Evolutionary conservation across 2,888 invertebrate genomes (phyloP), one percentile per base, ranked within the genome.

Genomic region (Beris chalybata): DNA sequence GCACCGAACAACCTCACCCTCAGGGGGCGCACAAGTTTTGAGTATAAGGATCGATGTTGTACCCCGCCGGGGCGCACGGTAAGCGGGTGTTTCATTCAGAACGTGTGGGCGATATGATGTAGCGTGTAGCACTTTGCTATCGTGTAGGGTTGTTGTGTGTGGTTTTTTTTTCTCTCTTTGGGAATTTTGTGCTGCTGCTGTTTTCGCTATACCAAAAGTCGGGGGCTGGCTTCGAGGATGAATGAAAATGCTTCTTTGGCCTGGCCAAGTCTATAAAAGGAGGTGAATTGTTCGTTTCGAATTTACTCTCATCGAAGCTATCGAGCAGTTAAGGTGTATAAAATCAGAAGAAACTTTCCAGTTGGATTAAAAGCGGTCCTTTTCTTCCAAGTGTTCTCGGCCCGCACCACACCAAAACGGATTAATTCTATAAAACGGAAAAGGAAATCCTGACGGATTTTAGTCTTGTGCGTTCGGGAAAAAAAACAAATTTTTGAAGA

Each of bases 181-280:
- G 22, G 22, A 22, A 22, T 22, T 22, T 22, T 22, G 22, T 22
- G 22, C 22, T 22, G 57, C 13, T 22, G 22, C 22, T 32, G 50
- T 43, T 57, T 38, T 32, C 61, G 12, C 38, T 38, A 52, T 43
- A 61, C 13, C 58, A 45, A 50, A 66, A 64, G 50, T 64, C 55
- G 71, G 66, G 64, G 66, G 64, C 67, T 61, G 50, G 12, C 61
- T 54, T 22, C 22, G 54, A 58, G 64, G 64, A 69, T 69, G 69
- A 69, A 69, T 69, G 69, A 69, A 69, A 67, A 69, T 66, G 45
- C 54, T 65, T 57, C 54, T 65, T 57, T 38, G 50, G 57, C 52
- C 15, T 29, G 22, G 12, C 55, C 30, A 55, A 72, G 68, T 71
- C 72, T 71, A 71, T 72, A 72, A 69, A 72, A 72, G 72, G 72